Evolutionary conservation across 2,113 vertebrate genomes (phyloP), one percentile per base, ranked within the genome.

Genomic region (human (Homo sapiens)): DNA sequence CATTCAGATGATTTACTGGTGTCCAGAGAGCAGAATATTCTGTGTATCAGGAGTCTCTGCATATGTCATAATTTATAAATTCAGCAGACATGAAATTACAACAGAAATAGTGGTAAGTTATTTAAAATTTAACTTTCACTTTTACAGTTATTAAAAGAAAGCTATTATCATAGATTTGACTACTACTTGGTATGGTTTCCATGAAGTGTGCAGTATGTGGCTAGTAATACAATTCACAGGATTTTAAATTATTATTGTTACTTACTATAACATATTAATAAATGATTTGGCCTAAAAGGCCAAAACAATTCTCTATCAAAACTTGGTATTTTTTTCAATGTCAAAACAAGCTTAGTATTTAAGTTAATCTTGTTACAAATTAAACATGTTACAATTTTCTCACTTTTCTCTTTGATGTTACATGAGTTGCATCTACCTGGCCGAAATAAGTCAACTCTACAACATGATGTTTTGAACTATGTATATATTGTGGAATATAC

Each of bases 1-100:
- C 12, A 95, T 99, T 97, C 99, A 99, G 97, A 99, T 99, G 99
- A 99, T 99, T 98, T 99, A 98, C 97, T 99, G 99, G 99, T 99
- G 99, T 94, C 99, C 99, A 55, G 99, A 99, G 93, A 99, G 99
- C 97, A 99, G 99, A 81, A 98, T 99, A 98, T 99, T 99, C 97
- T 99, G 99, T 98, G 99, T 99, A 88, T 99, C 99, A 35, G 99
- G 99, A 98, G 99, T 99, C 98, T 99, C 99, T 35, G 99, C 99
- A 1, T 99, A 99, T 98, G 99, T 99, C 95, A 99, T 99, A 93
- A 97, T 99, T 97, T 99, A 99, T 98, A 99, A 98, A 98, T 99
- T 99, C 99, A 99, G 99, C 99, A 99, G 99, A 98, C 99, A 99
- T 82, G 99, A 99, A 96, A 98, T 99, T 98, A 99, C 99, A 98